A percentile compares a stretch with the other conserved stretches of the same genome.
Conservation (phyloP, 2,888 invertebrate genomes). For the Rotaria macrura region DNA sequence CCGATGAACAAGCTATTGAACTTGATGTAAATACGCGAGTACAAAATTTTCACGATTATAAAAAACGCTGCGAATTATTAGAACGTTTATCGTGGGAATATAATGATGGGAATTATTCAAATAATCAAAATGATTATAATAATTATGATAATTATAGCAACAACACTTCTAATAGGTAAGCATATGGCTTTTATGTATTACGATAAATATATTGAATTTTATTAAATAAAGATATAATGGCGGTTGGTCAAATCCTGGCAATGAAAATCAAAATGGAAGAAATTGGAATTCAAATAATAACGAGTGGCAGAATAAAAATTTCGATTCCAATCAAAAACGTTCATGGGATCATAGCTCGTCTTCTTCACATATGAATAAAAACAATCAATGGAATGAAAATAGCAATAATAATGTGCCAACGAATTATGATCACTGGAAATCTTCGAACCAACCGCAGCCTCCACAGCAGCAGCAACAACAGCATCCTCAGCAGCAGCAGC, state of each 20-base stretch:
- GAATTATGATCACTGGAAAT: not conserved
- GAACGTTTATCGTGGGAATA: not conserved
- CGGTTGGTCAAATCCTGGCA: not conserved
- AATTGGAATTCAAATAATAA: not conserved
- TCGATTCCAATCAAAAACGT: not conserved
- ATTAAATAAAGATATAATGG: not conserved
- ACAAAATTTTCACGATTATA: not conserved
- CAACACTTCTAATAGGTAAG: not conserved
- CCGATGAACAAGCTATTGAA: not conserved
- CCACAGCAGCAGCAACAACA: not conserved
- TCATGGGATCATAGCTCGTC: not conserved
- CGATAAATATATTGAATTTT: too few relatives aligned
- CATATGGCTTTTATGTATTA: too few relatives aligned
- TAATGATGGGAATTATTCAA: not conserved
- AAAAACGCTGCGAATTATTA: not conserved
- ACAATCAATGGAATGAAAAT: constrained; percentile 7
- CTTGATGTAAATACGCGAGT: not conserved
- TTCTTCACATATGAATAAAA: not conserved
- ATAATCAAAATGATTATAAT: not conserved
- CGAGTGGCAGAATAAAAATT: not conserved
- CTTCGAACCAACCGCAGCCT: not conserved
- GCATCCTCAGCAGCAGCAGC: not conserved
- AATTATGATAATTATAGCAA: not conserved
- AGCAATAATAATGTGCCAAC: not conserved
- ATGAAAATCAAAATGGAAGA: not conserved